Evolutionary conservation across 2,113 vertebrate genomes (phyloP).

Genomic region (Nestor notabilis): DNA sequence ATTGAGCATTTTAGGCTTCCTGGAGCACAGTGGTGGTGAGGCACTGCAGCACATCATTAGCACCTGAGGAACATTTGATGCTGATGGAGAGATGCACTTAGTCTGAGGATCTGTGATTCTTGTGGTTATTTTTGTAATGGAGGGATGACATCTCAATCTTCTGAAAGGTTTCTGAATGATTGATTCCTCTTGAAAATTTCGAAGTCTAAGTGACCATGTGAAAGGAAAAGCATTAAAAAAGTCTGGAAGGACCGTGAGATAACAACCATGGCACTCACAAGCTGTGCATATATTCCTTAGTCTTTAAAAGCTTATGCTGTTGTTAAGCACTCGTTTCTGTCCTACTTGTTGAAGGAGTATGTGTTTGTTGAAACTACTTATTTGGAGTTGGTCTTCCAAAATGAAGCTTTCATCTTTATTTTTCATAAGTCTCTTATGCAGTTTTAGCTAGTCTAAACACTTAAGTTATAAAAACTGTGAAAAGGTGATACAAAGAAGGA

Average conservation of each 20-base stretch:
- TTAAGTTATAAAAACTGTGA: not conserved
- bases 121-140: not conserved
- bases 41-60: fast-evolving
- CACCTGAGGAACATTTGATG: fast-evolving
- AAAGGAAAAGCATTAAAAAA: not conserved
- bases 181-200: not conserved
- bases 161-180: not conserved
- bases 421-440: not conserved
- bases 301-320: not conserved
- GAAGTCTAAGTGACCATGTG: not conserved
- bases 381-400: not conserved
- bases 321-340: not conserved
- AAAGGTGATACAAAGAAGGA: not conserved
- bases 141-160: not conserved
- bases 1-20: not conserved
- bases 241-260: not conserved
- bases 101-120: not conserved
- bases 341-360: not conserved
- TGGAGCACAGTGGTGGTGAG: fast-evolving
- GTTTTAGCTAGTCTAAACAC: not conserved
- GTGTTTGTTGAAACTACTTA: not conserved
- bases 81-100: not conserved
- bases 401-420: not conserved
- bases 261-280: not conserved
- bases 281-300: not conserved